phyloP scores from a whole-genome alignment of 2,888 invertebrate species.

The Rugalucina vietnamica region DNA sequence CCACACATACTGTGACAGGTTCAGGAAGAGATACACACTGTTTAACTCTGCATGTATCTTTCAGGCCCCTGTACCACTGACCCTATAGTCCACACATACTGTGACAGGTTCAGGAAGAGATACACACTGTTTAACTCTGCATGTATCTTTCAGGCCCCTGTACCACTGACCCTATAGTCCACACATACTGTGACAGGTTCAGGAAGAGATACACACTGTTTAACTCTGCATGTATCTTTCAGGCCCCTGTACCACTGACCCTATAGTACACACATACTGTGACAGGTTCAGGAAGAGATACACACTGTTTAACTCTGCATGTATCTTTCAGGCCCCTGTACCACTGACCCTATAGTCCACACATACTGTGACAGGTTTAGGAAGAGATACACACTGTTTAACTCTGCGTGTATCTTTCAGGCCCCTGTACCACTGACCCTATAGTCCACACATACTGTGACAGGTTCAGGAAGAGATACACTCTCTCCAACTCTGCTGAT shows the following conservation, averaged over 20 bases:
- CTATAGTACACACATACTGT: constrained; percentile 14
- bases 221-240: not conserved
- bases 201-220: constrained; percentile 18
- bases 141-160: constrained; percentile 49
- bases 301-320: no score
- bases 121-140: constrained; percentile 17
- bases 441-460: constrained; percentile 35
- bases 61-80: constrained; percentile 43
- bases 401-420: constrained; percentile 30
- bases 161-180: constrained; percentile 15
- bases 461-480: constrained; percentile 21
- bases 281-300: no score
- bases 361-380: constrained; percentile 35
- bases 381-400: constrained; percentile 15
- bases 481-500: constrained; percentile 4
- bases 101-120: constrained; percentile 27
- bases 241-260: constrained; percentile 39
- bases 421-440: constrained; percentile 34
- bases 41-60: no score
- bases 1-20: no score
- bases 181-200: constrained; percentile 37
- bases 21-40: no score
- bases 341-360: constrained; percentile 17
- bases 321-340: constrained; percentile 47
- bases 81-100: constrained; percentile 20